Conservation (phyloP, 2,797 vertebrate genomes). For the Euthynnus affinis region DNA sequence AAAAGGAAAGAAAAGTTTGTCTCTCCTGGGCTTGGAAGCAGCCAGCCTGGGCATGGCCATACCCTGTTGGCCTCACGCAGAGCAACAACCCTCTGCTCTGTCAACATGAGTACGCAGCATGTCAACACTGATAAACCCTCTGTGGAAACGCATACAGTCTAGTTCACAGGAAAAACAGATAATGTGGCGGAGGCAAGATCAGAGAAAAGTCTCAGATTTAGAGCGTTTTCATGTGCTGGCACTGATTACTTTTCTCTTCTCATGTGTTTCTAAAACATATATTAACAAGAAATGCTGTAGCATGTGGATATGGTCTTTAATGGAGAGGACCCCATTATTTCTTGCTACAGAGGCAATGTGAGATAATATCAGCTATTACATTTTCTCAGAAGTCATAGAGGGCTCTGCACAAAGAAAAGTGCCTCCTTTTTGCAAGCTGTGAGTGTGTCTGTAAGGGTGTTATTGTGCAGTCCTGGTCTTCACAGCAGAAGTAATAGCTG, state of each 20-base stretch:
- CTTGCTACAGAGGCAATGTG: constrained; percentile 50
- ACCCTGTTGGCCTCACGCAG: constrained; percentile 58
- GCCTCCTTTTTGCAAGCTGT: constrained; percentile 52
- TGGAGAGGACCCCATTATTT: constrained; percentile 78
- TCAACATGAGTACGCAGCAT: constrained; percentile 67
- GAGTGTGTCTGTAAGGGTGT: constrained; percentile 51
- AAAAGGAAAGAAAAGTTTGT: constrained; percentile 48
- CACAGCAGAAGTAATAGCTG: constrained; percentile 41
- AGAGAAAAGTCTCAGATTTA: constrained; percentile 57
- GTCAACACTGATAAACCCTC: constrained; percentile 71
- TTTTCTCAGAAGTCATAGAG: constrained; percentile 78
- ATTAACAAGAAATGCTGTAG: constrained; percentile 70
- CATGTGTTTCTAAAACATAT: constrained; percentile 70
- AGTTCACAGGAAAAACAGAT: constrained; percentile 68
- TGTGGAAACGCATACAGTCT: constrained; percentile 55
- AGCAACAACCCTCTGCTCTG: constrained; percentile 63
- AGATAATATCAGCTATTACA: constrained; percentile 83
- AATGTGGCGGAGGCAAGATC: constrained; percentile 62
- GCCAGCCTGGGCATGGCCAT: constrained; percentile 41
- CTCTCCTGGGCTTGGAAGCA: constrained; percentile 47
- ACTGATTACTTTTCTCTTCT: constrained; percentile 72
- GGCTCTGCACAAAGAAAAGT: constrained; percentile 61
- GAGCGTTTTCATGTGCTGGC: constrained; percentile 51
- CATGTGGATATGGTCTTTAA: constrained; percentile 72
- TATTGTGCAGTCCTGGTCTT: constrained; percentile 42